Evolutionary conservation across 2,113 vertebrate species (phyloP).

Genomic region (Percopsis transmontana): DNA sequence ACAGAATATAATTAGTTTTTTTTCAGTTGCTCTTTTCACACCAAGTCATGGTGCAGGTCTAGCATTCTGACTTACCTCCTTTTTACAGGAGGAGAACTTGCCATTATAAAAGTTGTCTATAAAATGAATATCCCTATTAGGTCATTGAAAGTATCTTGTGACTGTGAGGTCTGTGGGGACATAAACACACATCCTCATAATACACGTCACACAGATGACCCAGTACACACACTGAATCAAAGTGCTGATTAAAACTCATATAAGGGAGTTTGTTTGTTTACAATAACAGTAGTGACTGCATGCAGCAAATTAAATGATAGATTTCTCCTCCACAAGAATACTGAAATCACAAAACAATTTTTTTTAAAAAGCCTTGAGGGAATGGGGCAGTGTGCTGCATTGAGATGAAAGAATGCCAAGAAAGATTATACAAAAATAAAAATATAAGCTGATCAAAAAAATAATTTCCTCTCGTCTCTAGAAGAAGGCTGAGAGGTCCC

Average conservation of each 20-base stretch:
- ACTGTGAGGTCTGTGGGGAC: not conserved
- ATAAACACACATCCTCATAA: not conserved
- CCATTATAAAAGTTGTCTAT: conserved; percentile 25
- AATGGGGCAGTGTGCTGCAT: not conserved
- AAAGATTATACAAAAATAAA: not conserved
- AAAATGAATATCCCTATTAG: conserved; percentile 21
- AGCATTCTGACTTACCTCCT: conserved; percentile 36
- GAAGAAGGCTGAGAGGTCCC: conserved; percentile 64
- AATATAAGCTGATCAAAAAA: conserved; percentile 33
- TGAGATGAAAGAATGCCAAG: conserved; percentile 10
- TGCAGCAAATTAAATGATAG: no score
- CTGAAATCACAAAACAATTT: conserved; percentile 25
- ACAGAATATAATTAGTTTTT: not conserved
- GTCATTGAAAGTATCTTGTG: conserved; percentile 8
- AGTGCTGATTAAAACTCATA: no score
- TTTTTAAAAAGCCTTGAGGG: not conserved
- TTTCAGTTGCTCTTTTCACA: no score
- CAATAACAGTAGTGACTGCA: not conserved
- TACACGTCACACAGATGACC: not conserved
- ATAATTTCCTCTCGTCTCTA: conserved; percentile 47
- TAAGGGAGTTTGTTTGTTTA: not conserved
- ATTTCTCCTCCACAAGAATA: not conserved
- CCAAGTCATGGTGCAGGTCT: conserved; percentile 3
- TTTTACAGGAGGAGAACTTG: conserved; percentile 21
- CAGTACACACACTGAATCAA: not conserved